Conservation (phyloP, 2,888 invertebrate genomes). For the Lasioglossum marginatum region DNA sequence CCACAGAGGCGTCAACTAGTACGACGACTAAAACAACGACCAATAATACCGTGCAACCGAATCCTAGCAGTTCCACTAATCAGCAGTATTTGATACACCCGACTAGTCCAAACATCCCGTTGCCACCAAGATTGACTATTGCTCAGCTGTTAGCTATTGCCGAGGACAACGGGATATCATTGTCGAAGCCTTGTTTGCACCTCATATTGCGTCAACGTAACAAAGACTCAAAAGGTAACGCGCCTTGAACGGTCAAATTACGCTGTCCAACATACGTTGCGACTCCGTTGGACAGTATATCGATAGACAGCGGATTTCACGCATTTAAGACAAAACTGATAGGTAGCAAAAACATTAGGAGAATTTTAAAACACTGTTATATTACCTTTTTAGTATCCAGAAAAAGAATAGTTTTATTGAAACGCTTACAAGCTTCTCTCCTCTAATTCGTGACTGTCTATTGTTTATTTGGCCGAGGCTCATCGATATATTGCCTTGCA, state of each 20-base stretch:
- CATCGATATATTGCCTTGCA: too few species aligned
- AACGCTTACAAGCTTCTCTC: too few species aligned
- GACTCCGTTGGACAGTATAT: too few species aligned
- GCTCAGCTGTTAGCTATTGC: conserved; percentile 87
- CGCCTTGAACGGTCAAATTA: not conserved
- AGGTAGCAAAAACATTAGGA: too few species aligned
- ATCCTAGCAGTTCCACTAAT: conserved; percentile 80
- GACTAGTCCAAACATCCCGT: conserved; percentile 84
- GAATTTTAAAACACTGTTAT: too few species aligned
- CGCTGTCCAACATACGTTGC: not conserved
- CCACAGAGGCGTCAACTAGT: conserved; percentile 69
- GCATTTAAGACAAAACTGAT: too few species aligned
- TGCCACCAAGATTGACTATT: conserved; percentile 86
- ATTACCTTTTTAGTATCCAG: too few species aligned
- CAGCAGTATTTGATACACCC: conserved; percentile 85
- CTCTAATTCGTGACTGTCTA: too few species aligned
- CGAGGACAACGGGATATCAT: conserved; percentile 85
- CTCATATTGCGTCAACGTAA: conserved; percentile 79
- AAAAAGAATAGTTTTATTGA: too few species aligned
- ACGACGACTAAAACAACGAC: conserved; percentile 66
- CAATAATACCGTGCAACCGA: conserved; percentile 76
- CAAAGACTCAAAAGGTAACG: conserved; percentile 80
- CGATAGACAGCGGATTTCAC: too few species aligned
- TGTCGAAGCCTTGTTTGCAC: conserved; percentile 86
- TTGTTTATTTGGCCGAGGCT: too few species aligned